Base-by-base conservation (phyloP, 2,113 vertebrate genomes). In the Prionailurus viverrinus region DNA sequence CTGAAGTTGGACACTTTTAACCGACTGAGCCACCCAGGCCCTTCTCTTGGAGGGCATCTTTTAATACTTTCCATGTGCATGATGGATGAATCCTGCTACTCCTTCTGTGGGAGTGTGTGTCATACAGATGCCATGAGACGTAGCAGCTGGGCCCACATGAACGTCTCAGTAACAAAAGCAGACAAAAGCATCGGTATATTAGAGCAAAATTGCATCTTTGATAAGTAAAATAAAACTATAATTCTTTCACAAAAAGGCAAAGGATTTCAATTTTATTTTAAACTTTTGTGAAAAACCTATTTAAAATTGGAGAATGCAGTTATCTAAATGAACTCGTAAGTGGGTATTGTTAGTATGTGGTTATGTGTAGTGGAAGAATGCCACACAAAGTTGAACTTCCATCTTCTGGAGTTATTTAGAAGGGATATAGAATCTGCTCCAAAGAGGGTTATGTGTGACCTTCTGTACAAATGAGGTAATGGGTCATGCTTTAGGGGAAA, bases 141-240 rank as follows among this genome's bases (percentile, higher is more conserved):
- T 0, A 3, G 13, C 3, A 2, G n/a, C 58, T 23, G n/a, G 2
- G 16, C 21, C 27, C 21, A 31, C 14, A 36, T 63, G 66, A 63
- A 61, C 7, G 0, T 23, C 66, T 73, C 23, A 23, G 58, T 23
- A 61, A 61, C 58, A 23, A 23, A 23, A 3, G 58, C 58, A 23
- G 21, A 65, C 55, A 83, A 89, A 79, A 71, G 13, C 36, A 39
- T 73, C 53, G 51, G 25, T 45, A 33, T 27, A 19, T 39, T 48
- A 71, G 7, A 31, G 73, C 31, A 33, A 76, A 86, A 61, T 19
- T 79, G 31, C 8, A 71, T 61, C 33, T 63, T 71, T 58, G 63
- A 16, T 61, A 68, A 83, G 45, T 39, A 74, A 68, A n/a, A 21
- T 29, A 45, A 84, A 84, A 48, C 39, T 78, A 16, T 10, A 84